Evolutionary conservation across 2,113 vertebrate genomes (phyloP).

Genomic region (Phaethornis superciliosus): DNA sequence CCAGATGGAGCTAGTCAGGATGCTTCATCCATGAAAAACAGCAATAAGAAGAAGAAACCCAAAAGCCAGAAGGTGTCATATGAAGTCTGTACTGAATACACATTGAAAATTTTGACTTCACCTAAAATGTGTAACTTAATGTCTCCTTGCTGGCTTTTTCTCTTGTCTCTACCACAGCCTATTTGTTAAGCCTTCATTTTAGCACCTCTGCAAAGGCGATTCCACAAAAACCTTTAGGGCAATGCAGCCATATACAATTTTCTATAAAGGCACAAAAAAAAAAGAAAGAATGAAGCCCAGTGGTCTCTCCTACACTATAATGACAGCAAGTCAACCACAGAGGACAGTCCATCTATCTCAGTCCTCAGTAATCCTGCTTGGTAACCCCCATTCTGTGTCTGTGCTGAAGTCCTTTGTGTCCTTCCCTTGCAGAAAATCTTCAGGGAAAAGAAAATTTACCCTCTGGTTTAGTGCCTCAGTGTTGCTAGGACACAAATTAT

Average conservation of each 20-base stretch:
- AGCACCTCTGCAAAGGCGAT: neutral
- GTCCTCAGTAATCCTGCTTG: neutral
- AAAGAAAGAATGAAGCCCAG: neutral
- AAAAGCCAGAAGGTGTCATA: neutral
- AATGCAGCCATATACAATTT: neutral
- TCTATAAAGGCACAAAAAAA: neutral
- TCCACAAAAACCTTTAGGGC: neutral
- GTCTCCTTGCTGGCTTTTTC: neutral
- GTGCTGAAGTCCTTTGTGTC: neutral
- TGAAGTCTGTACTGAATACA: neutral
- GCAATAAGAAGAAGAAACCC: neutral
- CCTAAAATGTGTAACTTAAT: neutral
- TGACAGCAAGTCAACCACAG: neutral
- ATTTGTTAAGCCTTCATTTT: neutral
- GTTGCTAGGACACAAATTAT: slow-evolving; percentile 32
- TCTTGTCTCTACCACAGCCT: neutral
- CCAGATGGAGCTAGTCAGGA: neutral
- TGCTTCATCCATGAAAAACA: neutral
- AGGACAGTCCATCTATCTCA: neutral
- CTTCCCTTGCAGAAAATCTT: neutral
- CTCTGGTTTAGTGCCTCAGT: slow-evolving; percentile 4
- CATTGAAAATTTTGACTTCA: neutral
- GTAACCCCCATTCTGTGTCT: neutral
- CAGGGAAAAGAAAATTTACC: neutral
- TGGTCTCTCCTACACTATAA: neutral